Conservation (phyloP, 2,888 invertebrate genomes). For the Agonopterix subpropinquella region DNA sequence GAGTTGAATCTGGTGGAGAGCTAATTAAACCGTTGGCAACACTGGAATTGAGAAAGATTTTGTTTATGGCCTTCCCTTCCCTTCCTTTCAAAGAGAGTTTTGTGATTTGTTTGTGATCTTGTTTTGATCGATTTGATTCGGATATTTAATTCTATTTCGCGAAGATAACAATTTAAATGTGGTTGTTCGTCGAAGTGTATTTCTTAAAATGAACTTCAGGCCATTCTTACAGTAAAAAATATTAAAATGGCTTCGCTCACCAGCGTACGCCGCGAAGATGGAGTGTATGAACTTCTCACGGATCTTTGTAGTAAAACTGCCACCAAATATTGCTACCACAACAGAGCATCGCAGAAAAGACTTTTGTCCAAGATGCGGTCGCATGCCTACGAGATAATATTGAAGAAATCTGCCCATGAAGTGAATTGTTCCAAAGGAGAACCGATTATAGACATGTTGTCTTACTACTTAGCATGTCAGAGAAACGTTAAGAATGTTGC, state of each 20-base stretch:
- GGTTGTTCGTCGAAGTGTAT: too few species aligned
- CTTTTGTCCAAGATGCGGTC: slow-evolving; percentile 54
- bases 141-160: too few species aligned
- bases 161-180: too few species aligned
- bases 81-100: too few species aligned
- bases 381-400: slow-evolving; percentile 55
- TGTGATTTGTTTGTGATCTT: too few species aligned
- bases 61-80: too few species aligned
- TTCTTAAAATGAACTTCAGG: too few species aligned
- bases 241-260: background rate
- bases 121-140: too few species aligned
- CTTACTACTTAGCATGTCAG: slow-evolving; percentile 47
- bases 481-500: slow-evolving; percentile 52
- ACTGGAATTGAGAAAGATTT: too few species aligned
- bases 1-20: too few species aligned
- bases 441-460: slow-evolving; percentile 50
- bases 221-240: too few species aligned
- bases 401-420: slow-evolving; percentile 46
- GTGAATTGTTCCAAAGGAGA: slow-evolving; percentile 32
- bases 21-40: too few species aligned
- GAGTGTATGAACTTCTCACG: slow-evolving; percentile 56
- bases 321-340: slow-evolving; percentile 39
- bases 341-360: slow-evolving; percentile 40
- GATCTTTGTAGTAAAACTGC: slow-evolving; percentile 55
- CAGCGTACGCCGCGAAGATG: slow-evolving; percentile 23